Evolutionary conservation across 2,113 vertebrate genomes (phyloP), one percentile per base, ranked within the genome.

Genomic region (Tupaia chinensis): DNA sequence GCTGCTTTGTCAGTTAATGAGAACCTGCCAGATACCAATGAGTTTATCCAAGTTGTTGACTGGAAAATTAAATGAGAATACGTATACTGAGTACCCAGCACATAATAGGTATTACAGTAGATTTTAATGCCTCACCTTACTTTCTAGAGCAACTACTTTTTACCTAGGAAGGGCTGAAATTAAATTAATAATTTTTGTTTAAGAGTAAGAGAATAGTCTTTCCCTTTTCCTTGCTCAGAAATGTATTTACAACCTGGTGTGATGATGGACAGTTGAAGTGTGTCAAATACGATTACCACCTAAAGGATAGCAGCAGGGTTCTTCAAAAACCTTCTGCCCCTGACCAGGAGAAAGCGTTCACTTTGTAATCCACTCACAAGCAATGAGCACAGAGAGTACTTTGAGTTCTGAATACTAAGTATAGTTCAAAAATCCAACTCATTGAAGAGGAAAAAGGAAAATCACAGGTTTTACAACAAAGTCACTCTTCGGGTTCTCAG

Each of bases 381-480:
- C 92, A 66, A 19, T 7, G 23, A 95, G 89, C 80, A 95, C 93
- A 97, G 87, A 98, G 97, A 96, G 95, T 34, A 68, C 88, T 97
- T 97, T 98, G 98, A 96, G 97, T 94, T 97, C 72, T 7, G 96
- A 97, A 96, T 97, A 96, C 97, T 97, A 98, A 98, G 96, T 85
- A 96, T 97, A 98, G 97, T 97, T 98, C 97, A 98, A 98, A 98
- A 92, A 92, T 96, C 95, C 97, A 97, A 97, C 97, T 97, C 87
- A 95, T 97, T 98, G 97, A 96, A 87, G 94, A 97, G 97, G 97
- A 97, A 93, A 87, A 95, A 97, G 98, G 96, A 98, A 94, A 82
- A 89, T 97, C 98, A 97, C 95, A 98, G 97, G 92, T 96, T 97
- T 98, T 97, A 98, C 7, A 97, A 93, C 98, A 98, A 97, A 98